Base-by-base conservation (phyloP, 2,113 vertebrate species). In the Otocyon megalotis region DNA sequence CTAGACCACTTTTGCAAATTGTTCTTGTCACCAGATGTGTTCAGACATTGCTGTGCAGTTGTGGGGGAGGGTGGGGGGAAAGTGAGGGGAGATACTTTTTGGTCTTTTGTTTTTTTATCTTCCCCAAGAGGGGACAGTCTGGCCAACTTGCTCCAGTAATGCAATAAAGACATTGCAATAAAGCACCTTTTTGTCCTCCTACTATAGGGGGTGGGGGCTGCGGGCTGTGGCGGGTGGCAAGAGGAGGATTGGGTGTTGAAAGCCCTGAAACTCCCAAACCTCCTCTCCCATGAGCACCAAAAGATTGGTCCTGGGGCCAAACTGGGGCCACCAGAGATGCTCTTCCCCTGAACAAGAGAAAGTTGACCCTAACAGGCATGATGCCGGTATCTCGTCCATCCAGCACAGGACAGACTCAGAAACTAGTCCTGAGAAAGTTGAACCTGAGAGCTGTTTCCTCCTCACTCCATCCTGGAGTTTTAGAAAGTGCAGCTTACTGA, bases 141-240 rank as follows among this genome's bases (percentile, higher is more conserved):
- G 98, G 98, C 98, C 98, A 98, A 98, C 98, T 98, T 98, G 98
- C 98, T 99, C 98, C 98, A 98, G 97, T 98, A 98, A 98, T 96
- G 98, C 98, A 99, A 99, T 99, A 99, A 99, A 99, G 97, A 98
- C 96, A 97, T 98, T 99, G 98, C 98, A 99, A 98, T 99, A 99
- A 99, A 98, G 94, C 97, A 98, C 96, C 96, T 98, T 86, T 98
- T 93, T 96, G 92, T 97, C 20, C 63, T 97, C 48, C 19, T 96
- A 83, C 54, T 80, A 2, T 81, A 58, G 62, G 54, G 56, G 88
- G 50, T 43, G 43, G 43, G 43, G 43, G 43, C 43, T 43, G 50
- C 53, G 80, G 67, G 77, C n/a, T 80, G 54, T 35, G 32, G 19
- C 1, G 26, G 30, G 63, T 35, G 37, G 20, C 26, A 72, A 60